Evolutionary conservation across 2,888 invertebrate species (phyloP).

Genomic region (Drosophila seclusa): DNA sequence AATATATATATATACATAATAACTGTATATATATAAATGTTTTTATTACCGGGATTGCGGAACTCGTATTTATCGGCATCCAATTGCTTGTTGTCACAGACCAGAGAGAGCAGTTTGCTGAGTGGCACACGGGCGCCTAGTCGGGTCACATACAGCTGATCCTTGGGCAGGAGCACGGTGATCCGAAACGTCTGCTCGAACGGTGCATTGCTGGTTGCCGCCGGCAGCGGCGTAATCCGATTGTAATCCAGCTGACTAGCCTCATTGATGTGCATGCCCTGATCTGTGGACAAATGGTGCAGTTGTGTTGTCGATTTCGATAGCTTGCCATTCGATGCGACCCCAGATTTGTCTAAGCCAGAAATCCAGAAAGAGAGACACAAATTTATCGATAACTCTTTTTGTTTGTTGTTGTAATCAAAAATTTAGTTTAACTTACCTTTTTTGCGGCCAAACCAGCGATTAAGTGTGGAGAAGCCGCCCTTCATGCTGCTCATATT

Average conservation of each 20-base stretch:
- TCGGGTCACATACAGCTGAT: conserved; percentile 91
- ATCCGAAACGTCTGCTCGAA: conserved; percentile 85
- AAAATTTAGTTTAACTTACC: conserved; percentile 67
- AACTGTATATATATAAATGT: background rate
- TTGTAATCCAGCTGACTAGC: conserved; percentile 85
- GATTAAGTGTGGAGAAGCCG: conserved; percentile 85
- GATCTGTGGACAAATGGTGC: conserved; percentile 79
- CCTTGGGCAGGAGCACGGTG: conserved; percentile 90
- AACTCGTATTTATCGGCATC: conserved; percentile 91
- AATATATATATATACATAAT: too few relatives aligned
- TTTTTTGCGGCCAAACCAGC: conserved; percentile 85
- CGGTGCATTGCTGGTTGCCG: conserved; percentile 84
- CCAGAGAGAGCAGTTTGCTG: conserved; percentile 89
- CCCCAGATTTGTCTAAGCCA: conserved; percentile 67
- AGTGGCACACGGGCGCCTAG: conserved; percentile 89
- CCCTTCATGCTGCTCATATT: conserved; percentile 84
- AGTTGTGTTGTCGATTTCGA: conserved; percentile 82
- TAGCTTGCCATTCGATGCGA: conserved; percentile 78
- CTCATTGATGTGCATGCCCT: conserved; percentile 82
- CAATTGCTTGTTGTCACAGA: conserved; percentile 91
- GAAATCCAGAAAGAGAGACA: background rate
- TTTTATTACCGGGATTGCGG: conserved; percentile 89
- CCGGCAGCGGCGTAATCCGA: conserved; percentile 84
- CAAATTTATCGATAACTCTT: background rate
- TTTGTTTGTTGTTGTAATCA: background rate